Evolutionary conservation across 2,797 vertebrate species (phyloP).

Genomic region (Coluber constrictor): DNA sequence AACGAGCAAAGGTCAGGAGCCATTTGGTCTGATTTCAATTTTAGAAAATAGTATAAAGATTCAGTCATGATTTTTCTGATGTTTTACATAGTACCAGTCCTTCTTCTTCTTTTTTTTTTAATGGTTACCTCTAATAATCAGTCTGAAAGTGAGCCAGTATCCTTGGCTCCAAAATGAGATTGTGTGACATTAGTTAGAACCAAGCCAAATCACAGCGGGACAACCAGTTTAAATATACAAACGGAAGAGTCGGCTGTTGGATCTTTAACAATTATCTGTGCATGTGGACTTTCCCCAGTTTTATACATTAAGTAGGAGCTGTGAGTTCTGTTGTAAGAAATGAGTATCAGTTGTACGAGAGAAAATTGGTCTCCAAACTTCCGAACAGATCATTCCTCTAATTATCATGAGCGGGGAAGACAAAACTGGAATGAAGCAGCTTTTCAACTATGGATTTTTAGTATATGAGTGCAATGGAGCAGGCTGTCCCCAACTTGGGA

Average conservation of each 20-base stretch:
- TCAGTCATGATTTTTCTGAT: background rate
- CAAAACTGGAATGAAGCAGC: background rate
- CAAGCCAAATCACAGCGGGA: background rate
- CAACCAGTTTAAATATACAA: background rate
- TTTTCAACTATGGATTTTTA: background rate
- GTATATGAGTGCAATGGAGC: background rate
- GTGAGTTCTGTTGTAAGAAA: background rate
- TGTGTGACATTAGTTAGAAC: background rate
- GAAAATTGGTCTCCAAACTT: background rate
- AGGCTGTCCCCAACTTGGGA: background rate
- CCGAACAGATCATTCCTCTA: background rate
- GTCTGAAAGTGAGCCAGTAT: background rate
- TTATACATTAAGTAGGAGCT: background rate
- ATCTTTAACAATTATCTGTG: background rate
- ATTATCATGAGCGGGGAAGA: background rate
- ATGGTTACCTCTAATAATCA: background rate
- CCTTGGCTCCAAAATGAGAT: background rate
- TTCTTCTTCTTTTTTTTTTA: background rate
- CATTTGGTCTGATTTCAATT: background rate
- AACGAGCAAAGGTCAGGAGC: too few relatives aligned
- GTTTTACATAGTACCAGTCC: background rate
- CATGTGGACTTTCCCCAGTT: background rate
- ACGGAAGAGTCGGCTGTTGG: background rate
- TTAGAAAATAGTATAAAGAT: background rate
- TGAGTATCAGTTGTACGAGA: background rate